Conservation (phyloP, 2,888 invertebrate genomes). For the Drosophila crucigera region DNA sequence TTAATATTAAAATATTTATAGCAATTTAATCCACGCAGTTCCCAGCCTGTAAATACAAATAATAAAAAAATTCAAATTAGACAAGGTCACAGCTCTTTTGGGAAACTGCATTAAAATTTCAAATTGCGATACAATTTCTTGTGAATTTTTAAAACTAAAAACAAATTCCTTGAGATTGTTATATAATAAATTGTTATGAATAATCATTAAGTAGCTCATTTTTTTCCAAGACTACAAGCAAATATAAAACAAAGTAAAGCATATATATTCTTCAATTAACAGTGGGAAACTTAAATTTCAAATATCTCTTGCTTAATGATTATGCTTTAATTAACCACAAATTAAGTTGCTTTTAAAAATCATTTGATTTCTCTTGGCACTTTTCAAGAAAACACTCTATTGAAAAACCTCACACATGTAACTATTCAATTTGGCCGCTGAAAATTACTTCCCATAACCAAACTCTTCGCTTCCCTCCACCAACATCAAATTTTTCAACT, state of each 20-base stretch:
- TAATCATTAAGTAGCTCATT: neutral
- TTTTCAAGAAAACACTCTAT: neutral
- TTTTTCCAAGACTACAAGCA: neutral
- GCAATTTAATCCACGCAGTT: conserved; percentile 95
- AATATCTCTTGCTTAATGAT: neutral
- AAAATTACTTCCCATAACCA: conserved; percentile 57
- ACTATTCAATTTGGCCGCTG: conserved; percentile 9
- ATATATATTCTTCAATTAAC: neutral
- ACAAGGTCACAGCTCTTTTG: conserved; percentile 58
- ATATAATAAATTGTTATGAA: neutral
- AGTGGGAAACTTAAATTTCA: neutral
- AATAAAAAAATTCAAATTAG: conserved; percentile 34
- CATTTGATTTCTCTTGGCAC: neutral
- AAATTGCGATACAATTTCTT: neutral
- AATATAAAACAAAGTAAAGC: neutral
- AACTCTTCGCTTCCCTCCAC: conserved; percentile 10
- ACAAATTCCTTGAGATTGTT: neutral
- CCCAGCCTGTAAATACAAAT: conserved; percentile 92
- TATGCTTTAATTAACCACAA: neutral
- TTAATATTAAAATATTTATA: conserved; percentile 98
- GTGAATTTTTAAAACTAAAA: neutral
- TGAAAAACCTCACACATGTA: conserved; percentile 11
- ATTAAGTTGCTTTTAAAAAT: neutral
- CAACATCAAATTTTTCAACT: conserved; percentile 23
- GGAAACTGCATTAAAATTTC: conserved; percentile 24